These are phyloP conservation scores for Echeneis naucrates DNA, from an alignment of 2,797 vertebrate species.

Conservation along the genomic window DNA sequence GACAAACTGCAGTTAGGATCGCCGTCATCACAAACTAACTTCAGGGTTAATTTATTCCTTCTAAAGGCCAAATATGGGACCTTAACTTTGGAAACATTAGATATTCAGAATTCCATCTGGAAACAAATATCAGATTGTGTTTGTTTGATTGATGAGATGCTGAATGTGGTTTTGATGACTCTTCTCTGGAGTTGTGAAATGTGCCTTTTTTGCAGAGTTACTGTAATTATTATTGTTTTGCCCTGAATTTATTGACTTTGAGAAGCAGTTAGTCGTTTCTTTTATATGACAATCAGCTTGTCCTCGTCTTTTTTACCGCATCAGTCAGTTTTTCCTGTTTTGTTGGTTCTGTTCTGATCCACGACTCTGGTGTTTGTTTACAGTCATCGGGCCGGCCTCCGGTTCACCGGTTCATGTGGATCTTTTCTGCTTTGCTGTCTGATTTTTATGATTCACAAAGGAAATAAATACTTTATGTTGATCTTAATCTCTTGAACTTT, in stretches of 20 bases:
- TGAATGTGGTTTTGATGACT: conserved; percentile 24
- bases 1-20: not conserved
- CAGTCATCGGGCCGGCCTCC: conserved; percentile 6
- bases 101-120: not conserved
- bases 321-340: not conserved
- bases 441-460: conserved; percentile 42
- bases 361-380: conserved; percentile 27
- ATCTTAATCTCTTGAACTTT: conserved; percentile 4
- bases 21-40: too few species aligned
- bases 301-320: conserved; percentile 10
- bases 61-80: too few species aligned
- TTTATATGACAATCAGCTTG: conserved; percentile 65
- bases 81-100: not conserved
- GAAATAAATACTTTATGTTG: conserved; percentile 65
- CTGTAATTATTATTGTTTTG: not conserved
- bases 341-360: not conserved
- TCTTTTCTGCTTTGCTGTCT: conserved; percentile 41
- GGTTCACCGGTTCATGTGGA: conserved; percentile 6
- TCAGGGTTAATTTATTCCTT: too few species aligned
- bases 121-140: not conserved
- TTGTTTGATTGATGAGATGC: not conserved
- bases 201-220: conserved; percentile 72
- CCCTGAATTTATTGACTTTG: conserved; percentile 2
- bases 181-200: conserved; percentile 40
- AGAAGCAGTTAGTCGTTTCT: conserved; percentile 31